Conservation (phyloP, 2,113 vertebrate genomes). For the Lophotis ruficrista region DNA sequence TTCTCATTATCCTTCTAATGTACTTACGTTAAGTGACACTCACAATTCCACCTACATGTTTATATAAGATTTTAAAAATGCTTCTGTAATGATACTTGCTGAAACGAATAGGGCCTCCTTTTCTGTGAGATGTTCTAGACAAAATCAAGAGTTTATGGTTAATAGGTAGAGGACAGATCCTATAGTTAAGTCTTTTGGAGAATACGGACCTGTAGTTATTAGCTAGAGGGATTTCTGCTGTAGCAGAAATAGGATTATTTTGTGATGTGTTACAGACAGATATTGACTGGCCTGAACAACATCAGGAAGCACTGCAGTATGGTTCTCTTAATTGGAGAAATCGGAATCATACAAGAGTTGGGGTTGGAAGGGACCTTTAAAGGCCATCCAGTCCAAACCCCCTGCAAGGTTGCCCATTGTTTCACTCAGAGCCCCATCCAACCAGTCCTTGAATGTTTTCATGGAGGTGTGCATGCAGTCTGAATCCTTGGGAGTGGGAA, state of each 20-base stretch:
- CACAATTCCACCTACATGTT: not conserved
- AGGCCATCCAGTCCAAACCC: too few species aligned
- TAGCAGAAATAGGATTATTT: not conserved
- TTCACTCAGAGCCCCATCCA: too few species aligned
- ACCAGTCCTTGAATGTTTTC: too few species aligned
- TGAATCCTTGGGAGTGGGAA: not conserved
- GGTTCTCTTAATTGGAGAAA: not conserved
- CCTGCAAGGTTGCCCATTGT: too few species aligned
- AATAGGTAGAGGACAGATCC: not conserved
- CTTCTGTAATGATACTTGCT: not conserved
- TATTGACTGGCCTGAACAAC: not conserved
- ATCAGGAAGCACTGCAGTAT: not conserved
- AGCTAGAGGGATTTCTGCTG: not conserved
- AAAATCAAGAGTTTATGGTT: not conserved
- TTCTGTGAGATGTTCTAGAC: not conserved
- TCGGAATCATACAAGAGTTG: too few species aligned
- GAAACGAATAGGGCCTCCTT: not conserved
- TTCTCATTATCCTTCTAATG: not conserved
- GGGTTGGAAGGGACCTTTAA: too few species aligned
- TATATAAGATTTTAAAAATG: not conserved
- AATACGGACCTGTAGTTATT: not conserved
- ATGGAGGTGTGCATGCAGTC: not conserved
- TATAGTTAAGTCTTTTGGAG: not conserved
- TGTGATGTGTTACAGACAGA: not conserved
- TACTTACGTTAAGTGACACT: not conserved